These are phyloP conservation scores for Macropus fuliginosus DNA, from an alignment of 2,797 vertebrate genomes.

Conservation along the genomic window DNA sequence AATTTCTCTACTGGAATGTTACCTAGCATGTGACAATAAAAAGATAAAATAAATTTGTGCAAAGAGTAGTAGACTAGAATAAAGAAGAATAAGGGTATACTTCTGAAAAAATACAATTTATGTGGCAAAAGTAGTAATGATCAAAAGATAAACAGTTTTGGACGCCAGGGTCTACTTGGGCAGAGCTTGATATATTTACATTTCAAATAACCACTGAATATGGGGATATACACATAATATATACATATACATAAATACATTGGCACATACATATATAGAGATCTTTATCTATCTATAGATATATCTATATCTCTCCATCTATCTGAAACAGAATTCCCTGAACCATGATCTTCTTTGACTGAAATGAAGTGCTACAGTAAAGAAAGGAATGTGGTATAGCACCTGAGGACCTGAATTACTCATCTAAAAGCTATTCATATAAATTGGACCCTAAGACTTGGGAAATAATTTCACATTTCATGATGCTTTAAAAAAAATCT, in stretches of 20 bases:
- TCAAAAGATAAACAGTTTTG: background rate
- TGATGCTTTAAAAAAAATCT: background rate
- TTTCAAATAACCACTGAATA: background rate
- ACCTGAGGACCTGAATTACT: background rate
- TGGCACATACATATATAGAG: no score
- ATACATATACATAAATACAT: no score
- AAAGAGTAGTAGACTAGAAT: background rate
- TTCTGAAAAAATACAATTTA: background rate
- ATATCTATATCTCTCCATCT: background rate
- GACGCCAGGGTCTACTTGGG: background rate
- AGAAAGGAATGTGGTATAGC: background rate
- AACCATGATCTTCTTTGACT: background rate
- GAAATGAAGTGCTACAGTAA: background rate
- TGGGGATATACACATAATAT: background rate
- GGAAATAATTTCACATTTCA: background rate
- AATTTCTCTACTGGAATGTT: background rate
- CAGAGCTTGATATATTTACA: background rate
- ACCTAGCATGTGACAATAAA: background rate
- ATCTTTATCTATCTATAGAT: background rate
- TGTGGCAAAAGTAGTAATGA: background rate
- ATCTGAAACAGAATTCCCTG: constrained; percentile 12
- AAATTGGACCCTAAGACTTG: background rate
- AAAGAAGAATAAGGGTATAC: background rate
- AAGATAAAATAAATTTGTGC: background rate
- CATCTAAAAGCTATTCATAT: background rate